Evolutionary conservation across 2,888 invertebrate genomes (phyloP), one percentile per base, ranked within the genome.

Genomic region (Drosophila cognata): DNA sequence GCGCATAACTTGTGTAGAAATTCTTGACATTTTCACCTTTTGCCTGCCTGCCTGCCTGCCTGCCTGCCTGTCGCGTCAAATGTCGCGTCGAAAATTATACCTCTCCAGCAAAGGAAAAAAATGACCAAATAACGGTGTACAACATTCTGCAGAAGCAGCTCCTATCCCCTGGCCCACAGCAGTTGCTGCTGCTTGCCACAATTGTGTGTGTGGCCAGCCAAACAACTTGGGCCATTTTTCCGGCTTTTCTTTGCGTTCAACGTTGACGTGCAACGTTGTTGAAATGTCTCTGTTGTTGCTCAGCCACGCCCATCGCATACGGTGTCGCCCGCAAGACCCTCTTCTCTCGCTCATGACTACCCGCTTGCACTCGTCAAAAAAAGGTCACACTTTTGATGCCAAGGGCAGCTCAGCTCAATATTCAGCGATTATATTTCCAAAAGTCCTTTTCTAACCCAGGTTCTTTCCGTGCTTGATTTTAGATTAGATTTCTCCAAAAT

Each of bases 31-130:
- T 80, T 79, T 33, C 62, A 25, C 43, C 53, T 55, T 55, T 18
- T 64, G 25, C 57, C 56, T 11, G 28, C 25, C n/a, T 10, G 55
- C 51, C 58, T 31, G 31, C 33, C 33, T 33, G 33, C 28, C 28
- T 28, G 53, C 50, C 58, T 73, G 61, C 67, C 70, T 81, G 92
- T 85, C 91, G 91, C 92, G 91, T 88, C 92, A 91, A 87, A 82
- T 91, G 91, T 90, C 91, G 91, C 91, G 91, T 90, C 91, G 89
- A 88, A 92, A 92, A 92, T 91, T 91, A 91, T 91, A 92, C 70
- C 88, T 81, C 69, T 73, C 2, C 25, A 25, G 46, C 46, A 46
- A 46, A 72, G 74, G 53, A 50, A 59, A 73, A 62, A 65, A 60
- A 62, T 77, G 71, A 69, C 86, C 86, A 85, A 85, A 83, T 87